These are phyloP conservation scores for Sebastes nivosus DNA, from an alignment of 2,797 vertebrate species.

Conservation along the genomic window DNA sequence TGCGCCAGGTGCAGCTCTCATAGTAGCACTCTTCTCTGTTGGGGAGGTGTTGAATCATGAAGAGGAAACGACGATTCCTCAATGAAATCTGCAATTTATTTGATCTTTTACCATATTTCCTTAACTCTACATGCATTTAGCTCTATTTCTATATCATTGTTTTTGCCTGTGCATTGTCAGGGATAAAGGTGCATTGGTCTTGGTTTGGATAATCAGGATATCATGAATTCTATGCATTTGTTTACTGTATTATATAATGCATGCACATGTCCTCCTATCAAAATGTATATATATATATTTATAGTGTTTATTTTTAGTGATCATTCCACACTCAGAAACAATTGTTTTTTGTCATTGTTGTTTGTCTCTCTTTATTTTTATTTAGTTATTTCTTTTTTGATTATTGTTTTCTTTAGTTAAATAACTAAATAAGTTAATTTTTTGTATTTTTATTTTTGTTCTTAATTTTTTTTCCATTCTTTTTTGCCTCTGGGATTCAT, in stretches of 20 bases:
- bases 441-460: no score
- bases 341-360: no score
- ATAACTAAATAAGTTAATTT: no score
- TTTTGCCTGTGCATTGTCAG: background rate
- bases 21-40: background rate
- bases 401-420: no score
- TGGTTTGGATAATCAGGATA: background rate
- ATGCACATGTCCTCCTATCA: background rate
- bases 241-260: background rate
- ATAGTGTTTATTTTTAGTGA: no score
- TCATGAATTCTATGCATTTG: background rate
- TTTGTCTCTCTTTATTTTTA: no score
- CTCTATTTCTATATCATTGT: background rate
- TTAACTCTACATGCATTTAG: background rate
- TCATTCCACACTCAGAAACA: no score
- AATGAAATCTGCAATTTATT: background rate
- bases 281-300: no score
- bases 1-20: conserved; percentile 24
- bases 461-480: no score
- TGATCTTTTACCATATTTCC: background rate
- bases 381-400: no score
- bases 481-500: no score
- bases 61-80: background rate
- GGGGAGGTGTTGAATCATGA: conserved; percentile 6
- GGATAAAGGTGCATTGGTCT: background rate